These are phyloP conservation scores for Aphelenchoides fujianensis DNA, from an alignment of 1,140 invertebrate species.

Conservation along the genomic window DNA sequence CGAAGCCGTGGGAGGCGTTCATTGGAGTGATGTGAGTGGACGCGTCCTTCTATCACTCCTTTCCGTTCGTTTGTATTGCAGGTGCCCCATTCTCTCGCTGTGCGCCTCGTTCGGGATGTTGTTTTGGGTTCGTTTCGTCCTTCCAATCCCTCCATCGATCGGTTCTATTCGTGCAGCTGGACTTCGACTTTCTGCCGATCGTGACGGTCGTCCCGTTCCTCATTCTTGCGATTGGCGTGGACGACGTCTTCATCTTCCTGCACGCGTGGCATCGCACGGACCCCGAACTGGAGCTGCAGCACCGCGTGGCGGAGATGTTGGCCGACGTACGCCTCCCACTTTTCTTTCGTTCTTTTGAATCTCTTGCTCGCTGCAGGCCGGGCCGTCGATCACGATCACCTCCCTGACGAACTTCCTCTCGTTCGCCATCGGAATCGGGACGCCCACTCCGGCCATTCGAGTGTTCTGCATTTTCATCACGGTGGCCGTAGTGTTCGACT, in stretches of 20 bases:
- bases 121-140: slow-evolving; percentile 51
- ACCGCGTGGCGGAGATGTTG: slow-evolving; percentile 78
- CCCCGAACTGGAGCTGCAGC: slow-evolving; percentile 24
- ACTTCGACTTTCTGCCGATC: slow-evolving; percentile 59
- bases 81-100: slow-evolving; percentile 56
- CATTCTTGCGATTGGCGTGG: slow-evolving; percentile 61
- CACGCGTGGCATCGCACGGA: slow-evolving; percentile 56
- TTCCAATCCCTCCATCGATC: background rate
- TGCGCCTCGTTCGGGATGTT: slow-evolving; percentile 54
- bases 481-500: slow-evolving; percentile 57
- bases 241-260: slow-evolving; percentile 62
- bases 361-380: too few relatives aligned
- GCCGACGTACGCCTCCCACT: too few relatives aligned
- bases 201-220: slow-evolving; percentile 59
- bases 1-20: slow-evolving; percentile 59
- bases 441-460: slow-evolving; percentile 79
- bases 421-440: slow-evolving; percentile 89
- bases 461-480: slow-evolving; percentile 61
- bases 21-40: slow-evolving; percentile 57
- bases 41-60: too few relatives aligned
- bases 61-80: too few relatives aligned
- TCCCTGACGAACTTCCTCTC: slow-evolving; percentile 94
- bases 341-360: too few relatives aligned
- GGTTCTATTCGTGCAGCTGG: slow-evolving; percentile 36
- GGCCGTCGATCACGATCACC: slow-evolving; percentile 94